Evolutionary conservation across 2,888 invertebrate species (phyloP).

Genomic region (Rhamphomyia laevipes): DNA sequence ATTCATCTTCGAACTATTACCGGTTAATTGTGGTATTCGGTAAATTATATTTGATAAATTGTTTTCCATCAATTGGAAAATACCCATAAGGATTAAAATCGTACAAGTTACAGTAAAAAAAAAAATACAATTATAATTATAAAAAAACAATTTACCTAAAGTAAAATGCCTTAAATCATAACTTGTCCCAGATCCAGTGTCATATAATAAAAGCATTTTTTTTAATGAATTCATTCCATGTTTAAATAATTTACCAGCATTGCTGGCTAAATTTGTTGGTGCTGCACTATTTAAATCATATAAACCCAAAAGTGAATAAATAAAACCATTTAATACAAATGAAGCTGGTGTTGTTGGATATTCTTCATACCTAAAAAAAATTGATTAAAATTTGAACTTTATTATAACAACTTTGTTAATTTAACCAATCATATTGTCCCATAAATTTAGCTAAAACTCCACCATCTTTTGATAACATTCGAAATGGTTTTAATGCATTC

Average conservation of each 20-base stretch:
- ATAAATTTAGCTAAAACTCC: conserved; percentile 80
- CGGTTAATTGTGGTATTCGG: too few relatives aligned
- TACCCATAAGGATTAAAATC: background rate
- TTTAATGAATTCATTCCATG: conserved; percentile 82
- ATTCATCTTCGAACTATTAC: too few relatives aligned
- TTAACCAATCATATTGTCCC: conserved; percentile 77
- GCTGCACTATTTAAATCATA: conserved; percentile 85
- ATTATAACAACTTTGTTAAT: background rate
- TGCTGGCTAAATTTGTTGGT: conserved; percentile 53
- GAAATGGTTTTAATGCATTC: conserved; percentile 67
- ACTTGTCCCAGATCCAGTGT: conserved; percentile 89
- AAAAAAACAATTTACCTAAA: conserved; percentile 40
- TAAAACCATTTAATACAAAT: conserved; percentile 96
- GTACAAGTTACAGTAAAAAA: background rate
- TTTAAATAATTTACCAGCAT: conserved; percentile 65
- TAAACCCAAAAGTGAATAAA: conserved; percentile 89
- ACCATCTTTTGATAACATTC: conserved; percentile 57
- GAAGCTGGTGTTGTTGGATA: conserved; percentile 92
- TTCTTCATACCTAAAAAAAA: conserved; percentile 74
- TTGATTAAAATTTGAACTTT: background rate
- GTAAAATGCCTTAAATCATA: conserved; percentile 94
- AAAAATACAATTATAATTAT: too few relatives aligned
- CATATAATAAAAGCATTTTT: conserved; percentile 76
- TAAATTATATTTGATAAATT: background rate
- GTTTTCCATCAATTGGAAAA: background rate